These are phyloP conservation scores for Meloidogyne exigua DNA, from an alignment of 1,140 invertebrate genomes.

Conservation along the genomic window DNA sequence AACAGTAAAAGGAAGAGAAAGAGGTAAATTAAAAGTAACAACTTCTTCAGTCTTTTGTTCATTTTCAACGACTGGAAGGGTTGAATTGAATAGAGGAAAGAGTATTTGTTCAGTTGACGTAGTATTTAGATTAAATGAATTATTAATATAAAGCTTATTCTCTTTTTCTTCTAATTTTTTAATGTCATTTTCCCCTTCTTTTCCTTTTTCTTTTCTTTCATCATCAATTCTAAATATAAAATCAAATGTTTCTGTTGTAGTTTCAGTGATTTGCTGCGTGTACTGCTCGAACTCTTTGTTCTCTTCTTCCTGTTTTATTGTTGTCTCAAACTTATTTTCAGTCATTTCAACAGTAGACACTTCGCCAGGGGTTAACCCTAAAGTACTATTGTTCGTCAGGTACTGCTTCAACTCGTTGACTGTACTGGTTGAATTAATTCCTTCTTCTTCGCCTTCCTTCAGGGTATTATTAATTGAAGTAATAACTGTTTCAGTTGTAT, in stretches of 20 bases:
- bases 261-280: neutral
- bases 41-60: neutral
- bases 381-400: neutral
- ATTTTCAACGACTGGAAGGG: neutral
- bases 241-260: neutral
- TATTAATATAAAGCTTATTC: neutral
- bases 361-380: neutral
- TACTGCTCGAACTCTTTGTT: neutral
- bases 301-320: neutral
- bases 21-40: neutral
- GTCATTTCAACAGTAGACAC: neutral
- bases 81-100: neutral
- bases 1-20: neutral
- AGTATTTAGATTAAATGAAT: too few relatives aligned
- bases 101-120: neutral
- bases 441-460: neutral
- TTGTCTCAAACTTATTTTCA: neutral
- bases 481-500: neutral
- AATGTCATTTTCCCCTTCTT: too few relatives aligned
- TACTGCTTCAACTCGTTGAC: constrained; percentile 9
- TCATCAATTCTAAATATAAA: neutral
- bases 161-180: too few relatives aligned
- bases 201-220: too few relatives aligned
- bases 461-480: neutral
- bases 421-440: neutral